These are phyloP conservation scores for Ardeotis arabs DNA, from an alignment of 2,113 vertebrate genomes.

Conservation along the genomic window DNA sequence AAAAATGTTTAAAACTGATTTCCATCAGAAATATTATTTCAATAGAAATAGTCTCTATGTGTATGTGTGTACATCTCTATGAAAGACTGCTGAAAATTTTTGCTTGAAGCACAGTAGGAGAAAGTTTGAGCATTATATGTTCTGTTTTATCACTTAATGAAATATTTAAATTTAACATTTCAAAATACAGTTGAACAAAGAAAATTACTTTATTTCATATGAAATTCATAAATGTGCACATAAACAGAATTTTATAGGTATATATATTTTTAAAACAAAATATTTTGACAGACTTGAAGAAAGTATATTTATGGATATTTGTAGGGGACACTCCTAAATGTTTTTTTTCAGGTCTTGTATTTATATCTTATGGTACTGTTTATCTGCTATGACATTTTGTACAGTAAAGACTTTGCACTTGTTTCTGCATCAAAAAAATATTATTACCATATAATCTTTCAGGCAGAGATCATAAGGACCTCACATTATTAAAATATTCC, in stretches of 20 bases:
- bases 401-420: neutral
- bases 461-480: constrained; percentile 26
- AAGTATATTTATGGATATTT: neutral
- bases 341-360: neutral
- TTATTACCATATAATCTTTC: constrained; percentile 35
- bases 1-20: neutral
- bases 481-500: constrained; percentile 42
- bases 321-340: neutral
- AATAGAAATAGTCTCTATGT: neutral
- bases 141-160: neutral
- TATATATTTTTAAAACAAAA: neutral
- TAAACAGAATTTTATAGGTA: neutral
- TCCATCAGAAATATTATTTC: neutral
- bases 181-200: neutral
- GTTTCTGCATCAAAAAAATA: constrained; percentile 26
- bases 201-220: neutral
- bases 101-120: neutral
- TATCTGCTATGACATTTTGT: neutral
- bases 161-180: neutral
- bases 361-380: neutral
- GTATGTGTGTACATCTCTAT: neutral
- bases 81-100: neutral
- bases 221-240: neutral
- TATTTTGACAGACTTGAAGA: fast-evolving
- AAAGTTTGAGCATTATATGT: neutral